Evolutionary conservation across 2,113 vertebrate species (phyloP).

Genomic region (Pseudonaja textilis): DNA sequence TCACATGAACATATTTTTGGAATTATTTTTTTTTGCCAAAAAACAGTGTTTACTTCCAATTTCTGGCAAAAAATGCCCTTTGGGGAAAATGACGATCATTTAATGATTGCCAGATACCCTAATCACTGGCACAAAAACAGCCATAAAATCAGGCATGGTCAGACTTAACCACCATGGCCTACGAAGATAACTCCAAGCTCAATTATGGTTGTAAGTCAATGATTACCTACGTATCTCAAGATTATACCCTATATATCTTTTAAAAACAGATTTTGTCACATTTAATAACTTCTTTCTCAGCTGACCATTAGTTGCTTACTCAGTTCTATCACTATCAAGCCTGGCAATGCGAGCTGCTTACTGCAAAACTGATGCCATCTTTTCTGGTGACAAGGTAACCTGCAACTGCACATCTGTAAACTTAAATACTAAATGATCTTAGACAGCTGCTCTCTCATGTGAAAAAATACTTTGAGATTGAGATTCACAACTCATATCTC

Average conservation of each 20-base stretch:
- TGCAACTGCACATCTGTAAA: constrained; percentile 41
- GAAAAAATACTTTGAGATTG: background rate
- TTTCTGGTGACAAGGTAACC: constrained; percentile 34
- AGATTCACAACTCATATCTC: background rate
- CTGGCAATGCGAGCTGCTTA: constrained; percentile 49
- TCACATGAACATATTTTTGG: background rate
- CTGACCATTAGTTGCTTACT: constrained; percentile 35
- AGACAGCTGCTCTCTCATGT: constrained; percentile 33
- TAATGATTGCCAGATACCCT: background rate
- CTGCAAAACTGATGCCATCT: constrained; percentile 48
- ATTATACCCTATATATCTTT: background rate
- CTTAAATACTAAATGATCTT: constrained; percentile 35
- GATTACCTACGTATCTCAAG: constrained; percentile 7
- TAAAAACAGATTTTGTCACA: constrained; percentile 5
- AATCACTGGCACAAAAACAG: background rate
- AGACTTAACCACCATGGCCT: background rate
- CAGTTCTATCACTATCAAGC: constrained; percentile 44
- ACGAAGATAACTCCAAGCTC: background rate
- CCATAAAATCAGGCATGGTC: background rate
- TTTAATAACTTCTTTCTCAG: constrained; percentile 18
- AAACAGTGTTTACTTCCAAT: background rate
- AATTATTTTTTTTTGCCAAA: background rate
- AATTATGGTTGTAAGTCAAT: background rate
- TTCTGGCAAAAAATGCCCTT: background rate
- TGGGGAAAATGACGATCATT: background rate